Evolutionary conservation across 1,140 invertebrate genomes (phyloP).

Genomic region (Drosophila kepulauana): DNA sequence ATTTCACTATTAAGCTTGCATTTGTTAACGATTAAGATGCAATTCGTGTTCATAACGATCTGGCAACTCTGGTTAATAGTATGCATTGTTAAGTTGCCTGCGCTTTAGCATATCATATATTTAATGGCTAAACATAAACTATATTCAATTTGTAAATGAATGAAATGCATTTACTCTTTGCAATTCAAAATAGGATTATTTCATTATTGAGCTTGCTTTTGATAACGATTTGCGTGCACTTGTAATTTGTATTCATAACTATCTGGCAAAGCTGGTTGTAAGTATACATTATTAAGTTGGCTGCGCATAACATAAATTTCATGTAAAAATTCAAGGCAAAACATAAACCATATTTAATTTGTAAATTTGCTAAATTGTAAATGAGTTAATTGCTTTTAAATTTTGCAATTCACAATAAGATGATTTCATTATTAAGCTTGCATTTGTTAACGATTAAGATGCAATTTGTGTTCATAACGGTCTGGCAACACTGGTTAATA

Average conservation of each 20-base stretch:
- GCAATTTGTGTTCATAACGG: no score
- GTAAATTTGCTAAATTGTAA: neutral
- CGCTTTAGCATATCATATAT: neutral
- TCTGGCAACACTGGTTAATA: no score
- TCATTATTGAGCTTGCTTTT: neutral
- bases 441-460: no score
- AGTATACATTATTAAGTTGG: neutral
- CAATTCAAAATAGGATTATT: slow-evolving; percentile 2
- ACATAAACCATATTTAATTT: neutral
- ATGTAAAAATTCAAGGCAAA: neutral
- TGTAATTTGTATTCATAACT: neutral
- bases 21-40: no score
- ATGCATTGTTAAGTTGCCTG: neutral
- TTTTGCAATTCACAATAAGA: no score
- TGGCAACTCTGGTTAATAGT: neutral
- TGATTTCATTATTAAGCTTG: no score
- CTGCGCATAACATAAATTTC: neutral
- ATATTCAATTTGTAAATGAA: slow-evolving; percentile 14
- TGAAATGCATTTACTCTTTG: neutral
- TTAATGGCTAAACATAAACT: neutral
- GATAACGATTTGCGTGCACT: no score
- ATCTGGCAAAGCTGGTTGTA: neutral
- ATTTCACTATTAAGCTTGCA: neutral
- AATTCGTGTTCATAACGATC: neutral
- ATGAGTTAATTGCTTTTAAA: no score